Base-by-base conservation (phyloP, 2,113 vertebrate species). In the Channa maculata region DNA sequence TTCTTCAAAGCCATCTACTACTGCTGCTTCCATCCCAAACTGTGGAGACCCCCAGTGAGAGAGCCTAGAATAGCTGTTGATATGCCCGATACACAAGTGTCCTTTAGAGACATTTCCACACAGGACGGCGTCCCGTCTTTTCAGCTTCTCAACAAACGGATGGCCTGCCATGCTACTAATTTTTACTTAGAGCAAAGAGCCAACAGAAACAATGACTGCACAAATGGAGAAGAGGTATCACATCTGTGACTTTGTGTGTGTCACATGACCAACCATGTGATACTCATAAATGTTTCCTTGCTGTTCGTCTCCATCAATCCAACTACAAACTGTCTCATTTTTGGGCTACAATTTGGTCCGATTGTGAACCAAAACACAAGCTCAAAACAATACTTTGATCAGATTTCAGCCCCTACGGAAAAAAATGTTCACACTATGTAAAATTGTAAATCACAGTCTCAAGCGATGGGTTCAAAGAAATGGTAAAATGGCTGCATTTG, bases 1-100 rank as follows among this genome's bases (percentile, higher is more conserved):
- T 54, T 77, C 1, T 71, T 98, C 13, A 95, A 95, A 52, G 43
- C 90, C 0, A 10, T 92, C 45, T 99, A 99, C 86, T 99, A 99
- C 89, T 61, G 38, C 83, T 94, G 92, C 86, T 94, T 98, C 71
- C 97, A 99, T 79, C 98, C 87, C 11, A 92, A 71, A 14, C 84
- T 93, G 72, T 84, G 80, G 88, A 65, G 82, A 60, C 89, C 85
- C 44, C 70, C 41, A 0, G 36, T 2, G 36, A 64, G 66, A 63
- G 65, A 85, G 1, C 65, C 50, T 0, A 71, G 71, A 8, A 65
- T 64, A 38, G 54, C 71, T 3, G 5, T 36, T 1, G 94, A 94
- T 37, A 44, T 83, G 79, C 88, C 91, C 0, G 93, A 95, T n/a
- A 71, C 89, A 0, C 7, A 71, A 5, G 85, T 87, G 61, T 11